Evolutionary conservation across 2,888 invertebrate species (phyloP).

Genomic region (Antheraea yamamai): DNA sequence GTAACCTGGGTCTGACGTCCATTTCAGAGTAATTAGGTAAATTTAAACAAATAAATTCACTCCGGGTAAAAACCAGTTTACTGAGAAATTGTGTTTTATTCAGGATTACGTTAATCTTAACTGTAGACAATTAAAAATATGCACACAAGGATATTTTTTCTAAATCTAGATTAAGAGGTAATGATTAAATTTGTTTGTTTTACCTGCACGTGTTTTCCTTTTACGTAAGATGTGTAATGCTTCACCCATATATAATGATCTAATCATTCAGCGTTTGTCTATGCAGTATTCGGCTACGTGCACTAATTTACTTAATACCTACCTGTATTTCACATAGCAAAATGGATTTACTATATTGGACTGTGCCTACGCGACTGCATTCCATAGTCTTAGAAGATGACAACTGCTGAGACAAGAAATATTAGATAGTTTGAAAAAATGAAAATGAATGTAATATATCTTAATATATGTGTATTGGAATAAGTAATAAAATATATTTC

Average conservation of each 20-base stretch:
- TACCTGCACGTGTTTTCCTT: not conserved
- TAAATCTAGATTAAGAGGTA: not conserved
- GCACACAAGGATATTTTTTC: not conserved
- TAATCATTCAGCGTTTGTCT: not conserved
- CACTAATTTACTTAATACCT: not conserved
- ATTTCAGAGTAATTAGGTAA: not conserved
- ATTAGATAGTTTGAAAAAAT: not conserved
- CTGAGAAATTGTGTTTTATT: not conserved
- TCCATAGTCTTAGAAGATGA: not conserved
- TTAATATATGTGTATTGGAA: no score
- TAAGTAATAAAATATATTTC: no score
- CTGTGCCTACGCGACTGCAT: not conserved
- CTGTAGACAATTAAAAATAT: not conserved
- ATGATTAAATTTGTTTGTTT: not conserved
- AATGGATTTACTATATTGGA: not conserved
- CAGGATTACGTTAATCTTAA: not conserved
- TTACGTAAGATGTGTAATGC: not conserved
- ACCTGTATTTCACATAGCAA: not conserved
- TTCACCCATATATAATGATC: not conserved
- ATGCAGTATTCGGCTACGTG: not conserved
- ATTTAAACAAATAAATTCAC: not conserved
- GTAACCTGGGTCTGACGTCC: not conserved
- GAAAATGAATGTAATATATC: no score
- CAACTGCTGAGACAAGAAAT: not conserved
- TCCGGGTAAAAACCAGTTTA: not conserved